Evolutionary conservation across 2,888 invertebrate species (phyloP).

Genomic region (Vandiemenella viatica): DNA sequence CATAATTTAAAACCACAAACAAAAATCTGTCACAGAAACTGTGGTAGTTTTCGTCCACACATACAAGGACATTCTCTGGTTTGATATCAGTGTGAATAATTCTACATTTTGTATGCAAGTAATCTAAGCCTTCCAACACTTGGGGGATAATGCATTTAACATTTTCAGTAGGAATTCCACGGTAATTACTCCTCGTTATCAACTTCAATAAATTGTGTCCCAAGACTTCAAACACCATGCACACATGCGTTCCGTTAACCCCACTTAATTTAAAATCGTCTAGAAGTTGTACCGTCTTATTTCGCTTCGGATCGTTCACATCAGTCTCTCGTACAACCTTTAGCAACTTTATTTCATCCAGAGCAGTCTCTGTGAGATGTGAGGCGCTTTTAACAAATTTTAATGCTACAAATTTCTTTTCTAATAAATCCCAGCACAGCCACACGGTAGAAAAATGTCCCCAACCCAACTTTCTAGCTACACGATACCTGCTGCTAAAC

Average conservation of each 20-base stretch:
- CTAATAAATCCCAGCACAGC: conserved; percentile 95
- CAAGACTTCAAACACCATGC: conserved; percentile 98
- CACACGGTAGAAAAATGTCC: conserved; percentile 99
- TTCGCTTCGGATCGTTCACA: conserved; percentile 76
- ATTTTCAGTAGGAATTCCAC: conserved; percentile 92
- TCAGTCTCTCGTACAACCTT: conserved; percentile 91
- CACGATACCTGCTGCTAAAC: conserved; percentile 83
- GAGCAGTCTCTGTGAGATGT: conserved; percentile 97
- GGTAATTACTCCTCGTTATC: conserved; percentile 94
- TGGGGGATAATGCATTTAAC: conserved; percentile 92
- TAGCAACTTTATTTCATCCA: conserved; percentile 96
- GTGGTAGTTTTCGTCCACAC: conserved; percentile 82
- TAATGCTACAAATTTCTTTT: conserved; percentile 90
- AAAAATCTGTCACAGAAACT: too few species aligned
- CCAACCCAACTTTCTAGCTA: conserved; percentile 93
- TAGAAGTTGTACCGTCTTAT: conserved; percentile 91
- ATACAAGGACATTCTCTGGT: conserved; percentile 87
- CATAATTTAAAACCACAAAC: too few species aligned
- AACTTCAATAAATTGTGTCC: conserved; percentile 96
- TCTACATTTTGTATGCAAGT: conserved; percentile 91
- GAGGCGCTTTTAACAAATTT: conserved; percentile 99
- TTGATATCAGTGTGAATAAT: conserved; percentile 90
- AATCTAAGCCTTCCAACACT: conserved; percentile 88
- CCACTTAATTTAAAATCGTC: conserved; percentile 98
- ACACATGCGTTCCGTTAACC: conserved; percentile 95